Percentiles rank a stretch among this genome's conserved stretches.
Evolutionary conservation across 2,113 vertebrate species (phyloP).

Genomic region (Elaphurus davidianus): DNA sequence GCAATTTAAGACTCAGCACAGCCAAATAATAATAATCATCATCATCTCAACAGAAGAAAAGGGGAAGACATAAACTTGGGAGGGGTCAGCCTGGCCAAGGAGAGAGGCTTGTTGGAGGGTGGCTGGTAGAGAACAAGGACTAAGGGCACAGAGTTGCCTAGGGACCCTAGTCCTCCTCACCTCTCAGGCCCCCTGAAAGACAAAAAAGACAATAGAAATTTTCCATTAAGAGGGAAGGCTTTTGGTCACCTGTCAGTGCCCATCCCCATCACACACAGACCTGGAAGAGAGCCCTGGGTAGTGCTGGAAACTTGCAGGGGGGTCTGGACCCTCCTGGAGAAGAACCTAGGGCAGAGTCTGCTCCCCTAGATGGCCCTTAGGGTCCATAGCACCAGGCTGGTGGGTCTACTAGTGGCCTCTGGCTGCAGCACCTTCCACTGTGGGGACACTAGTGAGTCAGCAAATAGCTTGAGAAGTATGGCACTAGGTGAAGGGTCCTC

Average conservation of each 20-base stretch:
- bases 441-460: conserved; percentile 34
- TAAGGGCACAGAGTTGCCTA: background rate
- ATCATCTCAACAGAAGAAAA: background rate
- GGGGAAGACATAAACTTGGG: background rate
- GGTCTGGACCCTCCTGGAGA: background rate
- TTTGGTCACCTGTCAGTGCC: background rate
- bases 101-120: background rate
- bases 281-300: background rate
- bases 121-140: background rate
- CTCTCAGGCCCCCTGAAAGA: background rate
- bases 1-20: background rate
- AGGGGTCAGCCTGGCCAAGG: background rate
- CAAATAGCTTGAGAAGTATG: conserved; percentile 69
- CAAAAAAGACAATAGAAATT: background rate
- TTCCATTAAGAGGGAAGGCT: background rate
- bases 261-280: background rate
- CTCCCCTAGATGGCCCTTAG: background rate
- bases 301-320: background rate
- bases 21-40: background rate
- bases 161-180: background rate
- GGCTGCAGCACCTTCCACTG: conserved; percentile 70
- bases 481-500: conserved; percentile 54
- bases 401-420: conserved; percentile 73
- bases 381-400: background rate
- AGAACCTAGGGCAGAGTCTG: background rate